A percentile compares a stretch with the other conserved stretches of the same genome.
Evolutionary conservation across 2,113 vertebrate genomes (phyloP).

Genomic region (Limnothrissa miodon): DNA sequence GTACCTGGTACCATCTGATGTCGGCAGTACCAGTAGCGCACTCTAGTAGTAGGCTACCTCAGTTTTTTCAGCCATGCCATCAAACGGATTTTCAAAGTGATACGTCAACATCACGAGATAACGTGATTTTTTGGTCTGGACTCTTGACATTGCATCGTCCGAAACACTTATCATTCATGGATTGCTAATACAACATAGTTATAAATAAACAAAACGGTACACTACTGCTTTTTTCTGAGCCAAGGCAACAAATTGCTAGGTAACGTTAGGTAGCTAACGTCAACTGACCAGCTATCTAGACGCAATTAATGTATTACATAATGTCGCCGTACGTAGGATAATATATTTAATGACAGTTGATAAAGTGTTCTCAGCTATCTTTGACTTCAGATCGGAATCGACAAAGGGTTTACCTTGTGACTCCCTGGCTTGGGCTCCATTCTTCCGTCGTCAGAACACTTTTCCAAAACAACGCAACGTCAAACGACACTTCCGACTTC

Average conservation of each 20-base stretch:
- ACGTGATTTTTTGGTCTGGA: neutral
- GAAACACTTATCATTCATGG: neutral
- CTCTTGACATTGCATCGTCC: neutral
- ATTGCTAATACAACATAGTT: neutral
- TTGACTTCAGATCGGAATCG: neutral
- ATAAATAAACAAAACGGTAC: neutral
- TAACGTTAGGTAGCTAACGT: neutral
- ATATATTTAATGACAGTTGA: no score
- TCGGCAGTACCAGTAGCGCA: neutral
- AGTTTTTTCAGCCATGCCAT: neutral
- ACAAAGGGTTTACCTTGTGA: constrained; percentile 58
- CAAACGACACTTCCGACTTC: constrained; percentile 45
- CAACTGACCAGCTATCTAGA: neutral
- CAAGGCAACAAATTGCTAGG: neutral
- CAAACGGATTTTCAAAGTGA: neutral
- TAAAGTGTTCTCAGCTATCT: no score
- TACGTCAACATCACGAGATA: neutral
- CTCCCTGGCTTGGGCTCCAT: constrained; percentile 63
- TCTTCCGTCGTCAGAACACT: constrained; percentile 37
- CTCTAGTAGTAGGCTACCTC: neutral
- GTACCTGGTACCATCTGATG: neutral
- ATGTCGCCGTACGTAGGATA: no score
- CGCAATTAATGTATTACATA: neutral
- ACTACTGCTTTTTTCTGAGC: neutral
- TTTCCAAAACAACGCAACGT: constrained; percentile 64